These are phyloP conservation scores for Leptobrachium leishanense DNA, from an alignment of 2,113 vertebrate species.

Conservation along the genomic window DNA sequence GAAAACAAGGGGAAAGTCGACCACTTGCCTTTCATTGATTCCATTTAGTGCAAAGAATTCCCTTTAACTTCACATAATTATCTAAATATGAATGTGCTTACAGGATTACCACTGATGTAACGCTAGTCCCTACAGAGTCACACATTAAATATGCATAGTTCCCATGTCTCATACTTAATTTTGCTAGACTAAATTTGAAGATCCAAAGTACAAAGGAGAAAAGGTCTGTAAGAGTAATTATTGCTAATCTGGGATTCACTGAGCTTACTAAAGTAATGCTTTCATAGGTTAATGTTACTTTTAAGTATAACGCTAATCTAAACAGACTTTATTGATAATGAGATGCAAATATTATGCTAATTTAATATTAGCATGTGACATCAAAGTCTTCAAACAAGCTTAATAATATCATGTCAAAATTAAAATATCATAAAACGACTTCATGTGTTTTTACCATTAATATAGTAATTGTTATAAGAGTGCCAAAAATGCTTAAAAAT, in stretches of 20 bases:
- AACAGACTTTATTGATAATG: slow-evolving; percentile 28
- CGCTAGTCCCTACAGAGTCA: slow-evolving; percentile 20
- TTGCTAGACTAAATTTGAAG: slow-evolving; percentile 30
- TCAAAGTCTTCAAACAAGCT: slow-evolving; percentile 17
- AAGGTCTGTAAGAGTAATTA: slow-evolving; percentile 30
- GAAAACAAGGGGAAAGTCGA: too few relatives aligned
- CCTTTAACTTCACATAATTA: too few relatives aligned
- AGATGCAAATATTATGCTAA: slow-evolving; percentile 37
- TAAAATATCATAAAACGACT: too few relatives aligned
- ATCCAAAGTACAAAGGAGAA: slow-evolving; percentile 37
- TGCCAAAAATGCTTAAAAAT: too few relatives aligned
- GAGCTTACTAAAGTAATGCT: slow-evolving; percentile 38
- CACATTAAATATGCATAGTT: slow-evolving; percentile 27
- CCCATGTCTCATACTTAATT: slow-evolving; percentile 26
- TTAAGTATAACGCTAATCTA: slow-evolving; percentile 38
- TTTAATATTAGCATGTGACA: slow-evolving; percentile 31
- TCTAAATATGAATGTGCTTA: too few relatives aligned
- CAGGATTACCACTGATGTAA: slow-evolving; percentile 18
- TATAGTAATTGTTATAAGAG: too few relatives aligned
- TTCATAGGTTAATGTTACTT: slow-evolving; percentile 40
- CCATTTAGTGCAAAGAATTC: too few relatives aligned
- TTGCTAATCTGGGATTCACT: slow-evolving; percentile 41
- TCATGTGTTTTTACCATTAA: too few relatives aligned
- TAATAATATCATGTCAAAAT: not conserved
- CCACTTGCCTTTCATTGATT: too few relatives aligned